Base-by-base conservation (phyloP, 2,113 vertebrate genomes). In the Etheostoma cragini region DNA sequence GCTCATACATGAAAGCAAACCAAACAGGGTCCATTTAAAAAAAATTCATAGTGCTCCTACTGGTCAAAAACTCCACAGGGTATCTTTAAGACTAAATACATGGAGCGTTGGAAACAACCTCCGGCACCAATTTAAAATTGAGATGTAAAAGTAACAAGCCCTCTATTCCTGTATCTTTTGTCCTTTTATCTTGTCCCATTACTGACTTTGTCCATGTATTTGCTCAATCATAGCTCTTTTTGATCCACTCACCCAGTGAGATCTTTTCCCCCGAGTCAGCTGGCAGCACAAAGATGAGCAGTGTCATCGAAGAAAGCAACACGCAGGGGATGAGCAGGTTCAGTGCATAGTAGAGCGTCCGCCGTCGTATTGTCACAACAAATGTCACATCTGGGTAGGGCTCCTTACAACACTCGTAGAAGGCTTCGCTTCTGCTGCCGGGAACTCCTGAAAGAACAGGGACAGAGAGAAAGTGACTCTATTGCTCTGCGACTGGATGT, bases 181-280 rank as follows among this genome's bases (percentile, higher is more conserved):
- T 30, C 4, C 30, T 33, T 4, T 61, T 30, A 30, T 30, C 26
- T 30, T 47, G 6, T 14, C 13, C 35, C 3, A 4, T 13, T 38
- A 47, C 42, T 8, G 21, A 21, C 8, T 60, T 26, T 57, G 2
- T 33, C n/a, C 2, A 13, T n/a, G n/a, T 42, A 12, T 72, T 76
- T 50, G 26, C 24, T 57, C 60, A n/a, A 26, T 30, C 26, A 1
- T 26, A 12, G 57, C 21, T 22, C n/a, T 56, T 68, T 78, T 38
- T 75, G 47, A 70, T 83, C 21, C 19, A 73, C 94, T 94, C 87
- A 96, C 95, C 96, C 91, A 96, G 89, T 47, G 95, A 95, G 88
- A 95, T 95, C 93, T 96, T 96, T 92, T 97, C 96, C 62, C 95
- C 96, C 5, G 96, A 95, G 83, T 96, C 96, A 7, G 94, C 96